Evolutionary conservation across 2,113 vertebrate genomes (phyloP).

Genomic region (Clinocottus analis): DNA sequence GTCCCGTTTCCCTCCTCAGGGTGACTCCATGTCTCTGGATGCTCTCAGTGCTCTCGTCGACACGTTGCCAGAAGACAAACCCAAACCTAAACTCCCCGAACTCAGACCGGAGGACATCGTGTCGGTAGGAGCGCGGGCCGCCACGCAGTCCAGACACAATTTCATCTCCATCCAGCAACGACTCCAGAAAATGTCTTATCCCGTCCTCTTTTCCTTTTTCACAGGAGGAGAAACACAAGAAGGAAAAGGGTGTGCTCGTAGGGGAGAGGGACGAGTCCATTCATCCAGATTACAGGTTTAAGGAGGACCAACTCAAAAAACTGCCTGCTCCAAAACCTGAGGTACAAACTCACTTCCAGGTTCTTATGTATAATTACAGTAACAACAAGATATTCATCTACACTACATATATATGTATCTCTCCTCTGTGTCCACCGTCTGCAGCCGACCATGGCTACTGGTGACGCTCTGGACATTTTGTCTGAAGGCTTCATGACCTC

Average conservation of each 20-base stretch:
- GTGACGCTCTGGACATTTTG: conserved; percentile 75
- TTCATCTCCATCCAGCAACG: too few species aligned
- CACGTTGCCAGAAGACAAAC: conserved; percentile 58
- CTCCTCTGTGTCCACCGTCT: not conserved
- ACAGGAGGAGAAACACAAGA: conserved; percentile 69
- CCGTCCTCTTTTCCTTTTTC: not conserved
- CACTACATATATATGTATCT: too few species aligned
- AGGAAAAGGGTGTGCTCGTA: conserved; percentile 73
- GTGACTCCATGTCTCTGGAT: conserved; percentile 58
- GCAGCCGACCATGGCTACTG: conserved; percentile 72
- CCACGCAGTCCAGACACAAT: too few species aligned
- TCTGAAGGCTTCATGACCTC: conserved; percentile 68
- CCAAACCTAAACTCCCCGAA: conserved; percentile 67
- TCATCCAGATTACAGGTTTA: conserved; percentile 75
- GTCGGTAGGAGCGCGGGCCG: conserved; percentile 65
- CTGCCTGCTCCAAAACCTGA: conserved; percentile 69
- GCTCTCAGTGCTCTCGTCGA: conserved; percentile 70
- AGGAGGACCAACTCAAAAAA: conserved; percentile 60
- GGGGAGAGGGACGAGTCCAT: conserved; percentile 78
- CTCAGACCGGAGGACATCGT: conserved; percentile 74
- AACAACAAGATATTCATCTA: too few species aligned
- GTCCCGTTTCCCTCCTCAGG: conserved; percentile 57
- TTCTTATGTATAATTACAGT: too few species aligned
- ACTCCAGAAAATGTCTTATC: too few species aligned
- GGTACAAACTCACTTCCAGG: conserved; percentile 47